These are phyloP conservation scores for Leucophenga varia DNA, from an alignment of 1,140 invertebrate genomes.

Conservation along the genomic window DNA sequence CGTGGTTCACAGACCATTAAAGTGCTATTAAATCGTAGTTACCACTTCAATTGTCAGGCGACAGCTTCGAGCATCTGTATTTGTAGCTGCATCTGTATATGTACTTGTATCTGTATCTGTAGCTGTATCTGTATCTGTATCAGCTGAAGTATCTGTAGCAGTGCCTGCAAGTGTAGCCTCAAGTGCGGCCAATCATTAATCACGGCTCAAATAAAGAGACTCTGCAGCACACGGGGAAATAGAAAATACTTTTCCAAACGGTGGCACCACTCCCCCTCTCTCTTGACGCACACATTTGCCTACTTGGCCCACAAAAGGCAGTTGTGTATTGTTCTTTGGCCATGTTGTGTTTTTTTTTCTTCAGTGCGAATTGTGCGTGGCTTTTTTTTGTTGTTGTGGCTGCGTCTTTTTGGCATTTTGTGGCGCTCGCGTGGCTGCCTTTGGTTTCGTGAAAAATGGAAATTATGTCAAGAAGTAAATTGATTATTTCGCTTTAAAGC, in stretches of 20 bases:
- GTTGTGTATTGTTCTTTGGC: conserved; percentile 15
- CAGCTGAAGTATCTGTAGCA: not conserved
- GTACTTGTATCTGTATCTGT: conserved; percentile 18
- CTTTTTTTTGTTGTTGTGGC: conserved; percentile 1
- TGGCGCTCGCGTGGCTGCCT: conserved; percentile 22
- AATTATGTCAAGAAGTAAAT: conserved; percentile 57
- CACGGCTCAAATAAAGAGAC: conserved; percentile 40
- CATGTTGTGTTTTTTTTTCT: conserved; percentile 14
- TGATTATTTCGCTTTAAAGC: conserved; percentile 57
- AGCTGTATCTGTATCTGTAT: not conserved
- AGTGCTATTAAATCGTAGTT: conserved; percentile 50
- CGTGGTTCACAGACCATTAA: conserved; percentile 41
- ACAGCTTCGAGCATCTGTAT: conserved; percentile 5
- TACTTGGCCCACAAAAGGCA: conserved; percentile 7
- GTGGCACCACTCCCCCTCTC: not conserved
- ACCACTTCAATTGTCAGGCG: conserved; percentile 27
- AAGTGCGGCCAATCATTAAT: conserved; percentile 31
- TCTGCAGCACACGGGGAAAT: conserved; percentile 17
- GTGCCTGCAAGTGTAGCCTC: not conserved
- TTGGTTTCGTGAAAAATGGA: conserved; percentile 57
- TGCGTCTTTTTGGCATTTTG: conserved; percentile 30
- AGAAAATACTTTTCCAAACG: conserved; percentile 5
- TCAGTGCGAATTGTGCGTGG: conserved; percentile 43
- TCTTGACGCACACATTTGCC: conserved; percentile 23
- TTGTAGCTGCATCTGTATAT: conserved; percentile 17